Evolutionary conservation across 2,797 vertebrate species (phyloP), one percentile per base, ranked within the genome.

Genomic region (Sebastes taczanowskii): DNA sequence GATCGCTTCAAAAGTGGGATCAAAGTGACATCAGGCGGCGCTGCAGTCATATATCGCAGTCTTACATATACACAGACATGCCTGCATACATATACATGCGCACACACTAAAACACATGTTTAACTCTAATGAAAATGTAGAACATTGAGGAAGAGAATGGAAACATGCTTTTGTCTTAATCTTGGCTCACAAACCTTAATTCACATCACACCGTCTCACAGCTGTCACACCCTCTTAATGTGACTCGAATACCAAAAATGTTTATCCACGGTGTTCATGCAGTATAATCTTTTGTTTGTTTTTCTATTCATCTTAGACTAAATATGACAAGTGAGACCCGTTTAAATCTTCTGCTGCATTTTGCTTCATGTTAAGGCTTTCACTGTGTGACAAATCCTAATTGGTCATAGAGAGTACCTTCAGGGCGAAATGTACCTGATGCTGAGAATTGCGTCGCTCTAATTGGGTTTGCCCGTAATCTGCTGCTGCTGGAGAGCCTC

Each of bases 401-500:
- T 95, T 95, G 93, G 94, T 92, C 90, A 92, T 92, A 92, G 91
- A 92, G 88, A 89, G 87, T 91, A 91, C 93, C 94, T 95, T 93
- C 86, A 80, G 94, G 94, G 92, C 80, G 67, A 91, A 93, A 91
- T 88, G 86, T 93, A 95, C 94, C 94, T 93, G 94, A 94, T 93
- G 91, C 93, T 91, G 85, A 82, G 92, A 92, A 92, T 91, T 88
- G 85, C 89, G 92, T 91, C 80, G 82, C 90, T 94, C 91, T 95
- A 95, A 95, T 95, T 95, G 93, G 93, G 93, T 91, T 95, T 93
- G 84, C 87, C 91, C 91, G 71, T 95, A 95, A 94, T 94, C 94
- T 94, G 87, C 89, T 74, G 82, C 94, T 87, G 87, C 82, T 90
- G 75, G 92, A 94, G 90, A 94, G 89, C 84, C 87, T 92, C 88